These are phyloP conservation scores for Neoascia interrupta DNA, from an alignment of 2,888 invertebrate species.

Conservation along the genomic window DNA sequence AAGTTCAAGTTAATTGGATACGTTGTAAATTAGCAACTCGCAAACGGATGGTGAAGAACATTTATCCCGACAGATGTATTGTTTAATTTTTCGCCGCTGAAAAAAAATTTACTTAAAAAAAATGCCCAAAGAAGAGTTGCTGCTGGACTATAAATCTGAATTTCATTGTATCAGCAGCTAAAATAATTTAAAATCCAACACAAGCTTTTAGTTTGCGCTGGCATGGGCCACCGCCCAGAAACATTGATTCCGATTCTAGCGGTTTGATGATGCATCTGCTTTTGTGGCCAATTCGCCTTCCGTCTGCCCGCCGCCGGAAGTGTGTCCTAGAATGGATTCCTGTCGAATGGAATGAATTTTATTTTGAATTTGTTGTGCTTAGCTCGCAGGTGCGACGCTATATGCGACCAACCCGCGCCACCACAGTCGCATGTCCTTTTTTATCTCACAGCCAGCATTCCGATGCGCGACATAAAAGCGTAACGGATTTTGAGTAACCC, in stretches of 20 bases:
- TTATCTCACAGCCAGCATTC: constrained; percentile 59
- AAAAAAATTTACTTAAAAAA: constrained; percentile 9
- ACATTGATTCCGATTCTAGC: background rate
- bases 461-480: constrained; percentile 60
- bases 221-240: background rate
- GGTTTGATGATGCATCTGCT: constrained; percentile 44
- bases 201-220: constrained; percentile 62
- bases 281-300: constrained; percentile 67
- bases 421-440: constrained; percentile 15
- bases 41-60: too few species aligned
- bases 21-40: too few species aligned
- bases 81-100: too few species aligned
- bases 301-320: constrained; percentile 56
- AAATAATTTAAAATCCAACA: constrained; percentile 63
- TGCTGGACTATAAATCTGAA: constrained; percentile 12
- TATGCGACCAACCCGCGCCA: background rate
- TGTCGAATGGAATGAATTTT: constrained; percentile 6
- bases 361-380: constrained; percentile 28
- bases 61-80: too few species aligned
- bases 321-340: constrained; percentile 8
- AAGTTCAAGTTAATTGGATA: too few species aligned
- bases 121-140: background rate
- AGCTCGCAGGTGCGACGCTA: constrained; percentile 35
- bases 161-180: constrained; percentile 65
- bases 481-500: constrained; percentile 30